Base-by-base conservation (phyloP, 1,140 invertebrate species). In the Diorhabda sublineata region DNA sequence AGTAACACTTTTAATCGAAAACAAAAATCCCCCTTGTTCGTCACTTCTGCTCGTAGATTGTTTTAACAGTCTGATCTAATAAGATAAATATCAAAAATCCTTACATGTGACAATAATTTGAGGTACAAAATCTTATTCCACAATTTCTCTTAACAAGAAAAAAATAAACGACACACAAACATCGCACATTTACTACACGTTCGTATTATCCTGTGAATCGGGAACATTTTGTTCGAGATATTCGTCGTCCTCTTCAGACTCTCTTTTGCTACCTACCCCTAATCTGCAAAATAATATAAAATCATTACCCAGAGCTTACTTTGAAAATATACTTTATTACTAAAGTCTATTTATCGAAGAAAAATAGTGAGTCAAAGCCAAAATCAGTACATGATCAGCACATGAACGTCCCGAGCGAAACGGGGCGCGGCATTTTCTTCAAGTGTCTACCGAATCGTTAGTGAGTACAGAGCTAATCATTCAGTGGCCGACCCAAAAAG, bases 231-330 rank as follows among this genome's bases (percentile, higher is more conserved):
- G 65, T 58, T 60, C 52, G 9, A 64, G 42, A 60, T 60, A 59
- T 26, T 67, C 65, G 45, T 67, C 65, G 11, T 67, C 65, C 4
- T 67, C 65, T 3, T 67, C 65, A 59, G 65, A 67, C 42, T 67
- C 65, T 26, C 45, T 45, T 45, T 42, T 61, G 8, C 65, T 67
- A 11, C 58, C 45, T 26, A 67, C 65, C 42, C 42, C 57, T 41
- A 60, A 52, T 52, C 47, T 52, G 47, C 6, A 52, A 52, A 26
- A 26, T 26, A 26, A 26, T 26, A 26, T 26, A 26, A 26, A 26
- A 26, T 26, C 26, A 26, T 26, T 26, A 26, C 26, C 26, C 26
- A 26, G 26, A 26, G 26, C 26, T 26, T 26, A 26, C 26, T 26
- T 26, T 26, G 26, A 26, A 26, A 26, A 26, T 26, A 26, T 26